Conservation (phyloP, 2,888 invertebrate species). For the Folsomia candida region DNA sequence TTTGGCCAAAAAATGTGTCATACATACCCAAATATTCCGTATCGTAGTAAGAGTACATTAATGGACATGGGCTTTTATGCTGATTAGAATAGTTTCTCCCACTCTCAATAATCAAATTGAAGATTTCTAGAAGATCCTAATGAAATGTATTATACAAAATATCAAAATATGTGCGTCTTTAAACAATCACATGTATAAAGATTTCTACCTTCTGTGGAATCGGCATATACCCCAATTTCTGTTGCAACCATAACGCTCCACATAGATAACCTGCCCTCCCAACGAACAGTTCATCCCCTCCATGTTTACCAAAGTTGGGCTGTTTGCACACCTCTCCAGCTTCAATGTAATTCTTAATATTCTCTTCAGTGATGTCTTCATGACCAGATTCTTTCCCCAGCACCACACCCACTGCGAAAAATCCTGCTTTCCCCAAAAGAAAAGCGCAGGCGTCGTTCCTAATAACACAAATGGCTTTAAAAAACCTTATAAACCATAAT, state of each 20-base stretch:
- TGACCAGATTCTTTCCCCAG: slow-evolving; percentile 61
- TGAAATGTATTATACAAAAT: no score
- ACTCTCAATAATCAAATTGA: slow-evolving; percentile 62
- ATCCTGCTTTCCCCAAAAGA: slow-evolving; percentile 75
- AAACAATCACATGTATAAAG: not conserved
- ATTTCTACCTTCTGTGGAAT: slow-evolving; percentile 37
- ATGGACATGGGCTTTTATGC: slow-evolving; percentile 63
- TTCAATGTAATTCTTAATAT: slow-evolving; percentile 55
- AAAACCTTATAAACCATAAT: not conserved
- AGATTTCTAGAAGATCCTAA: not conserved
- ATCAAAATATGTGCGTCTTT: no score
- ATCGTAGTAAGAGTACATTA: slow-evolving; percentile 76
- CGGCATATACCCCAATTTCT: slow-evolving; percentile 43
- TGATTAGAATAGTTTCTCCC: slow-evolving; percentile 67
- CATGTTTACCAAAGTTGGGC: slow-evolving; percentile 59
- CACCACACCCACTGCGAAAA: slow-evolving; percentile 69
- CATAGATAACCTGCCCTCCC: slow-evolving; percentile 80
- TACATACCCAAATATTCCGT: slow-evolving; percentile 71
- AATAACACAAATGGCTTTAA: no score
- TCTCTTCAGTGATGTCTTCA: slow-evolving; percentile 52
- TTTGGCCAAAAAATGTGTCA: not conserved
- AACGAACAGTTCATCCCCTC: slow-evolving; percentile 78
- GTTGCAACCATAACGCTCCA: slow-evolving; percentile 68
- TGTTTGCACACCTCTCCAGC: slow-evolving; percentile 58
- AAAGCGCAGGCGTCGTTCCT: slow-evolving; percentile 58